Base-by-base conservation (phyloP, 1,140 invertebrate genomes). In the Bacillus rossius region DNA sequence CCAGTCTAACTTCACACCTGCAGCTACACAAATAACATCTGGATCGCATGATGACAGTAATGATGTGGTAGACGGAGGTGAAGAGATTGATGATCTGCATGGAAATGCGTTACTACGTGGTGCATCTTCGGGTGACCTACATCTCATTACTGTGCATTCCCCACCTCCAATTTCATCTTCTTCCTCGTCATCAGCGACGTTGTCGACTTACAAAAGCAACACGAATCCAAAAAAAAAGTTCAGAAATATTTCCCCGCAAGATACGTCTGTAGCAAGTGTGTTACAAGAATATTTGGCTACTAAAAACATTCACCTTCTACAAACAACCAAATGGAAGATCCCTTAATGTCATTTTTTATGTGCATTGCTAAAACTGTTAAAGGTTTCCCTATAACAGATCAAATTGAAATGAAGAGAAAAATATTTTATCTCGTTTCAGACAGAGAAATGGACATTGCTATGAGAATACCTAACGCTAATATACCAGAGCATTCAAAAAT, bases 331-430 rank as follows among this genome's bases (percentile, higher is more conserved):
- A 34, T 34, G 4, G 40, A 49, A 2, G 61, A 61, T 48, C 40
- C 51, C 23, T 37, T 60, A 14, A 38, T 40, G 40, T 25, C 49
- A 8, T 61, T 63, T 57, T 61, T 63, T n/a, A 47, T 61, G 19
- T 29, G 10, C 48, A 63, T 61, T 53, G 42, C 38, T 16, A 5
- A 57, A 3, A 63, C 61, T 37, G 61, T 61, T 8, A 56, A 63
- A 47, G 26, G 40, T 8, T 63, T 63, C 52, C 61, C 53, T 49
- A 0, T 49, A 37, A 37, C 8, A 40, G 61, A 63, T 42, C 61
- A 63, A 52, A 41, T 62, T 5, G 43, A 60, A 43, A 55, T 60
- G 8, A 59, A 54, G 53, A 8, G 16, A 29, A 8, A 8, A 4
- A 17, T 17, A 3, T 54, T 50, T 56, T 22, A 17, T n/a, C 25